Percentiles rank a stretch among this genome's conserved stretches.
Evolutionary conservation across 2,113 vertebrate genomes (phyloP).

Genomic region (Rana temporaria): DNA sequence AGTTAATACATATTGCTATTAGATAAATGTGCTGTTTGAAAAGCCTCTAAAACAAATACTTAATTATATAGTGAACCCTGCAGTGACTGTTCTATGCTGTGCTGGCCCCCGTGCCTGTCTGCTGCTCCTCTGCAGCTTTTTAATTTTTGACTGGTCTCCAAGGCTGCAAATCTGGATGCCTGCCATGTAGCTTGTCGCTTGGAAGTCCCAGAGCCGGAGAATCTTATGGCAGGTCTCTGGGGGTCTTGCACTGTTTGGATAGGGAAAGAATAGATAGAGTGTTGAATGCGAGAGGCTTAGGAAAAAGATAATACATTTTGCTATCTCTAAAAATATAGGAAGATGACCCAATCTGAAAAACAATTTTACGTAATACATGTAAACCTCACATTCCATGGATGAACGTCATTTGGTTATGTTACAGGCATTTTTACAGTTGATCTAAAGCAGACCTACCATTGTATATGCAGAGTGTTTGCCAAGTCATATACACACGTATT

Average conservation of each 20-base stretch:
- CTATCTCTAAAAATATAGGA: not conserved
- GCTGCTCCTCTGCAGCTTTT: conserved; percentile 37
- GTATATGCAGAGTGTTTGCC: no score
- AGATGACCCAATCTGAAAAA: not conserved
- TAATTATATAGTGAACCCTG: conserved; percentile 19
- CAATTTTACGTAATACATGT: no score
- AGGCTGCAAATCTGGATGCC: conserved; percentile 39
- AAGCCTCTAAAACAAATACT: conserved; percentile 28
- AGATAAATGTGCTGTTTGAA: conserved; percentile 12
- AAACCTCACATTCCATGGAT: no score
- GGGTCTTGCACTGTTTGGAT: conserved; percentile 17
- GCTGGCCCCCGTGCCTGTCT: conserved; percentile 2
- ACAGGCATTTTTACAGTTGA: no score
- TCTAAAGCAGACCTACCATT: no score
- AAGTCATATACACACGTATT: no score
- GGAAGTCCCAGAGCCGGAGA: conserved; percentile 15
- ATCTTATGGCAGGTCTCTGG: not conserved
- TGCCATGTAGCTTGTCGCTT: conserved; percentile 40
- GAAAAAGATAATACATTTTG: not conserved
- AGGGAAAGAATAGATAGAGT: not conserved
- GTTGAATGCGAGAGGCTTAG: not conserved
- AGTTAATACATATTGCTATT: not conserved
- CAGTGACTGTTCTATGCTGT: not conserved
- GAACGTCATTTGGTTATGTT: no score
- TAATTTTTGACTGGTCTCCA: conserved; percentile 55